A percentile compares a stretch with the other conserved stretches of the same genome.
Conservation (phyloP, 2,113 vertebrate species). For the Burhinus oedicnemus region DNA sequence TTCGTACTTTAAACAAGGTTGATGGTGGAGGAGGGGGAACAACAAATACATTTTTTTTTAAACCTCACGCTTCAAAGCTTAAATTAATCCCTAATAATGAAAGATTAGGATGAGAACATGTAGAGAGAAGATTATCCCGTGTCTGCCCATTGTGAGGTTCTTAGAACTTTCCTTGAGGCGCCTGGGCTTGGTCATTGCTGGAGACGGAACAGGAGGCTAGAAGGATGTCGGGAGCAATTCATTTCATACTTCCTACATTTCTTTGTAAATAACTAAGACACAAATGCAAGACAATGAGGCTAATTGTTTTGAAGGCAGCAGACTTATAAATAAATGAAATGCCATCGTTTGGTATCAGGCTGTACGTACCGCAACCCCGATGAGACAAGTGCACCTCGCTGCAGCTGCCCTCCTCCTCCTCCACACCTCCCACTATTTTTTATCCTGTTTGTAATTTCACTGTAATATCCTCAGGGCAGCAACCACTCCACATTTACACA, state of each 20-base stretch:
- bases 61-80: conserved; percentile 33
- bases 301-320: conserved; percentile 20
- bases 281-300: background rate
- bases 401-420: background rate
- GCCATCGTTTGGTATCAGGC: background rate
- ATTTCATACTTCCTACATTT: background rate
- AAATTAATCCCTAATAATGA: conserved; percentile 56
- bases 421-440: conserved; percentile 13
- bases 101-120: conserved; percentile 7
- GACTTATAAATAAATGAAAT: background rate
- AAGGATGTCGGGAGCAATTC: background rate
- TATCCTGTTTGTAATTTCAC: conserved; percentile 49
- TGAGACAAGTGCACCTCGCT: background rate
- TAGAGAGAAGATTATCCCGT: conserved; percentile 51
- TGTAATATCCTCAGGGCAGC: conserved; percentile 53
- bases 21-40: background rate
- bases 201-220: background rate
- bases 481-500: conserved; percentile 60
- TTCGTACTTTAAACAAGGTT: background rate
- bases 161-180: conserved; percentile 4
- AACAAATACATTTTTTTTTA: background rate
- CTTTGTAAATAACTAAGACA: background rate
- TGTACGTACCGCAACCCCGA: background rate
- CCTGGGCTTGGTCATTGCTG: background rate
- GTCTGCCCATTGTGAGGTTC: conserved; percentile 14